These are phyloP conservation scores for Rhinogobio ventralis DNA, from an alignment of 2,797 vertebrate genomes.

Conservation along the genomic window DNA sequence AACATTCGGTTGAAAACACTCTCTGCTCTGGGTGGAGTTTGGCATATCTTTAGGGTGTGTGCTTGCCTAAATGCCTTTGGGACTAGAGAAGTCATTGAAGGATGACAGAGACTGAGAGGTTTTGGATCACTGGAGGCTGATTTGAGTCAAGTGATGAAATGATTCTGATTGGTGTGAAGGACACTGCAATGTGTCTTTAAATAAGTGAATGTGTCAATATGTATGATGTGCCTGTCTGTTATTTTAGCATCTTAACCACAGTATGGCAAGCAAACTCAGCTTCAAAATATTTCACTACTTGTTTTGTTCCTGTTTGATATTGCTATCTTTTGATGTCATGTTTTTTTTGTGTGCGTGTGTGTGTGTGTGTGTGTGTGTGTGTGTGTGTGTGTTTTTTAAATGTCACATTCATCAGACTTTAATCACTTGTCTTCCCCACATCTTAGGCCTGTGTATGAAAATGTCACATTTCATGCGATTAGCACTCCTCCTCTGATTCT, in stretches of 20 bases:
- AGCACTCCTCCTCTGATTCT: slow-evolving; percentile 46
- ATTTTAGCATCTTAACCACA: not conserved
- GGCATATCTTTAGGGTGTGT: slow-evolving; percentile 21
- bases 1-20: slow-evolving; percentile 15
- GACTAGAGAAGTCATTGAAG: slow-evolving; percentile 27
- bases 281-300: not conserved
- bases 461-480: slow-evolving; percentile 56
- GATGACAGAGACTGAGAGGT: slow-evolving; percentile 35
- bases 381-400: slow-evolving; percentile 28
- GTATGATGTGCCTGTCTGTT: not conserved
- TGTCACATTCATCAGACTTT: slow-evolving; percentile 46
- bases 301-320: slow-evolving; percentile 14
- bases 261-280: not conserved
- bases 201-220: slow-evolving; percentile 13
- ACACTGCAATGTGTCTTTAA: slow-evolving; percentile 16
- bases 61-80: slow-evolving; percentile 7
- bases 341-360: too few species aligned
- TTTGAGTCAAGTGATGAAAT: slow-evolving; percentile 36
- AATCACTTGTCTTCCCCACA: slow-evolving; percentile 35
- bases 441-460: slow-evolving; percentile 37
- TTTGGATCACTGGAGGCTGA: slow-evolving; percentile 19
- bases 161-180: slow-evolving; percentile 16
- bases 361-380: too few species aligned
- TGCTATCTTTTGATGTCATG: not conserved
- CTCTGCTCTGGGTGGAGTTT: slow-evolving; percentile 7